Evolutionary conservation across 2,797 vertebrate genomes (phyloP), one percentile per base, ranked within the genome.

Genomic region (Ptychobarbus kaznakovi): DNA sequence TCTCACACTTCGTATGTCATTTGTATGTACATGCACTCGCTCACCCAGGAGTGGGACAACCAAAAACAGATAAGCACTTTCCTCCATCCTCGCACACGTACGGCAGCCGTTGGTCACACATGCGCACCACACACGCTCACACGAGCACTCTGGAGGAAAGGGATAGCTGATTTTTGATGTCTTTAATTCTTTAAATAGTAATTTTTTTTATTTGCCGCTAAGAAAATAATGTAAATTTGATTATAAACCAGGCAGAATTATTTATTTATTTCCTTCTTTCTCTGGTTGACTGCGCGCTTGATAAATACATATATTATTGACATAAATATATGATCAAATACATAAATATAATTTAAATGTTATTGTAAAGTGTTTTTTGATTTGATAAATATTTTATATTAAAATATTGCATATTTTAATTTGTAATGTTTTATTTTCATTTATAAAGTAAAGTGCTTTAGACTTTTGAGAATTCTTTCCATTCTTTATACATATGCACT

Each of bases 11-110:
- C 32, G 69, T 69, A 79, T 82, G 78, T 56, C 63, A 86, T 78
- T 78, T 44, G 42, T 42, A 82, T 58, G 58, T 61, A 86, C 84
- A 86, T 82, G 84, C 89, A 83, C 82, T 70, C 61, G 1, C 66
- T 86, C 56, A 85, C 70, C 68, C 58, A 80, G 68, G 6, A 51
- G 18, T 6, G 7, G 38, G 76, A 85, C 87, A 46, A 65, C 86
- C 83, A 84, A 25, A 70, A 76, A 77, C 20, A 56, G 72, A 86
- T 80, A 84, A 82, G 78, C 40, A 58, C 42, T 86, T 75, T 82
- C 51, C 58, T 80, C 61, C 40, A 40, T 80, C 44, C 75, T 56
- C 44, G 12, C 6, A 46, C 32, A 53, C 18, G 8, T 56, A 28
- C 12, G 0, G 35, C 58, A 61, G 42, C 32, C 16, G 28, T 42